Evolutionary conservation across 2,797 vertebrate species (phyloP).

Genomic region (Melanitta fusca): DNA sequence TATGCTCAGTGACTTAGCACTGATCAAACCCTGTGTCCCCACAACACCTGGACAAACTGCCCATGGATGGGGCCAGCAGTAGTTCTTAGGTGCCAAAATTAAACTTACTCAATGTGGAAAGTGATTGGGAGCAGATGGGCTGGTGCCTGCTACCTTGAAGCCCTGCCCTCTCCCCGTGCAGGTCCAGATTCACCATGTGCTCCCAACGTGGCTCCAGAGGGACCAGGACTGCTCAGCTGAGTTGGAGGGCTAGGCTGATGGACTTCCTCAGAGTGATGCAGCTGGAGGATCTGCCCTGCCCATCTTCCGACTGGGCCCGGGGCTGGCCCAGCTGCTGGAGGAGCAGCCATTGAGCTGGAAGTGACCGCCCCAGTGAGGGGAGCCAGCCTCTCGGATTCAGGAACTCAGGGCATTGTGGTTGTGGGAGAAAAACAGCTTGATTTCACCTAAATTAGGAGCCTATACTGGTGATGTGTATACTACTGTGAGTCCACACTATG

Average conservation of each 20-base stretch:
- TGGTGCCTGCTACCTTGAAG: accelerated
- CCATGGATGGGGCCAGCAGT: not conserved
- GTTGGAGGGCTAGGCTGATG: too few species aligned
- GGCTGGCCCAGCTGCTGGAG: accelerated
- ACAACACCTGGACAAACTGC: not conserved
- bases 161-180: not conserved
- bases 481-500: not conserved
- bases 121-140: not conserved
- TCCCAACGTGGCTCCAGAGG: not conserved
- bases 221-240: not conserved
- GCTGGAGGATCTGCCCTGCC: not conserved
- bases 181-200: not conserved
- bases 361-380: accelerated
- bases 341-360: not conserved
- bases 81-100: not conserved
- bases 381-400: accelerated
- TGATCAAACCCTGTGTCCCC: not conserved
- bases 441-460: not conserved
- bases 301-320: accelerated
- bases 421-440: not conserved
- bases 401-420: not conserved
- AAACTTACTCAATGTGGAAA: not conserved
- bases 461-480: accelerated
- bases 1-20: not conserved
- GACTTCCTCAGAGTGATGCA: not conserved